Base-by-base conservation (phyloP, 1,140 invertebrate genomes). In the Drosophila watanabei region DNA sequence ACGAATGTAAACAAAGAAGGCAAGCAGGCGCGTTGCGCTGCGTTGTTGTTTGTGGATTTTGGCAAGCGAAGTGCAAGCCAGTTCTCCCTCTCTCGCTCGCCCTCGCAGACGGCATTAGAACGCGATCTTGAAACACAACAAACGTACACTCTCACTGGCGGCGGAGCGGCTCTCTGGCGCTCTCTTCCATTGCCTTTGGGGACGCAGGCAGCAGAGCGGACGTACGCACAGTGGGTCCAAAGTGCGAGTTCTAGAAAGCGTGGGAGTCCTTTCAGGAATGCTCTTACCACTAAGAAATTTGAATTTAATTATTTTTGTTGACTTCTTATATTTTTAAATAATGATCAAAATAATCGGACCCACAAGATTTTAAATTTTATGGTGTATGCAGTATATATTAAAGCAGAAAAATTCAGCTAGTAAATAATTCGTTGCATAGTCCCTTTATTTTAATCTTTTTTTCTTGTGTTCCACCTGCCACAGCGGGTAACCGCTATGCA, bases 111-210 rank as follows among this genome's bases (percentile, higher is more conserved):
- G 32, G 62, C 77, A 70, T 84, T 87, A 87, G 79, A 82, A 77
- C 52, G 46, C 57, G 83, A 87, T 87, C 83, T 78, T 88, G 77
- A 77, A 71, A 78, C 30, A 65, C 37, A 72, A 51, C 61, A 51
- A 51, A 58, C 37, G 39, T 39, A 37, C 37, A 32, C 48, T 30
- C 51, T 48, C 59, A 64, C 33, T 51, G 56, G 28, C 58, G 2
- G 43, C 43, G 30, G 43, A 49, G 30, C 18, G 18, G 24, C 71
- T 75, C 73, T 76, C 73, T 59, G 48, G 32, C 30, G 33, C 69
- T 68, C 69, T 60, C 24, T 61, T 61, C 39, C 30, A 30, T 37
- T 66, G 63, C 63, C 63, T 66, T 65, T 45, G 30, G 54, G 30
- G 33, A 9, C 8, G 20, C 52, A 56, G 33, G 54, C 54, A 57